Conservation (phyloP, 2,888 invertebrate species). For the Slavum lentiscoides region DNA sequence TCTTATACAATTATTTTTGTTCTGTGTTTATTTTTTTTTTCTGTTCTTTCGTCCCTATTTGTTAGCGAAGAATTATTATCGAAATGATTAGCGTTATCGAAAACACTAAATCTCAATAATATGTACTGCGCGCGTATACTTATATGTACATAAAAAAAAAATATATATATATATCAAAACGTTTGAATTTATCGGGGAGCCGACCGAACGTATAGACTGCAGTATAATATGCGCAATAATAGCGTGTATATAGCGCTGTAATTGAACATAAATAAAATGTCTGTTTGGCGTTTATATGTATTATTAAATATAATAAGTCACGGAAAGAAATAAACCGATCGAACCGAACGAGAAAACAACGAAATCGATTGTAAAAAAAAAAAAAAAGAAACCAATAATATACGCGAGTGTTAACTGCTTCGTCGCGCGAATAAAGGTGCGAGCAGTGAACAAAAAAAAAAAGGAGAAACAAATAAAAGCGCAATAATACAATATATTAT, state of each 20-base stretch:
- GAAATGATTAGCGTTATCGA: constrained; percentile 18
- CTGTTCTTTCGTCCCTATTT: background rate
- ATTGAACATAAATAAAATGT: constrained; percentile 45
- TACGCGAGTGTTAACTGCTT: background rate
- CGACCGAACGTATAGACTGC: background rate
- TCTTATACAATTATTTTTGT: too few relatives aligned
- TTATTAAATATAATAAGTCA: background rate
- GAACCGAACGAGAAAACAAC: background rate
- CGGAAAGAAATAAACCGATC: background rate
- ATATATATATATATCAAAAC: constrained; percentile 11
- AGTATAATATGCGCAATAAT: background rate
- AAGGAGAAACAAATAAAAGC: background rate
- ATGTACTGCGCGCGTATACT: background rate
- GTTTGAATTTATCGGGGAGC: constrained; percentile 32
- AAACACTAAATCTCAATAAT: constrained; percentile 22
- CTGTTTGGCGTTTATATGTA: constrained; percentile 12
- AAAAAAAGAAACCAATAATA: background rate
- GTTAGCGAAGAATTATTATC: background rate
- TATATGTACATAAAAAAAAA: background rate
- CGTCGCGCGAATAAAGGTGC: constrained; percentile 8
- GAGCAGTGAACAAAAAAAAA: background rate
- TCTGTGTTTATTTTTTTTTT: background rate
- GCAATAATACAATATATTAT: background rate
- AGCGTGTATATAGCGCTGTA: constrained; percentile 9
- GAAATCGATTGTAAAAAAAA: background rate